A percentile compares a stretch with the other conserved stretches of the same genome.
These are phyloP conservation scores for Heliconius hortense DNA, from an alignment of 2,888 invertebrate genomes.

Conservation along the genomic window DNA sequence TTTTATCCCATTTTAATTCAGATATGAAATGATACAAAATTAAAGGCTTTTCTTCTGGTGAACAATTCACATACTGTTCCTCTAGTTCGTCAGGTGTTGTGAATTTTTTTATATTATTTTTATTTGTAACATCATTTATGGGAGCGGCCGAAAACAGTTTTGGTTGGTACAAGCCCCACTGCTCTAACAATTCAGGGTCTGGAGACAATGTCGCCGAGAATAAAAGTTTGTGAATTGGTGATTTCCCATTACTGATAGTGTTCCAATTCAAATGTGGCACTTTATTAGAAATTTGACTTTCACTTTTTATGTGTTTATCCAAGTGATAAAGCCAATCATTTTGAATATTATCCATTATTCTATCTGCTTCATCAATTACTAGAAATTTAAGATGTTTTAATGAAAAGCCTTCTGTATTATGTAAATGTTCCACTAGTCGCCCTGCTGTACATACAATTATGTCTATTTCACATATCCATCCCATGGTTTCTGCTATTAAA, in stretches of 20 bases:
- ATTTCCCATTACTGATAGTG: slow-evolving; percentile 68
- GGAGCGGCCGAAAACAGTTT: slow-evolving; percentile 91
- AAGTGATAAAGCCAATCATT: slow-evolving; percentile 95
- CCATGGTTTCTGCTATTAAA: slow-evolving; percentile 80
- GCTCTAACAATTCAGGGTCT: slow-evolving; percentile 96
- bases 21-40: slow-evolving; percentile 87
- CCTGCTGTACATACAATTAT: slow-evolving; percentile 97
- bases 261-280: slow-evolving; percentile 77
- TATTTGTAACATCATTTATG: slow-evolving; percentile 58
- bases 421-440: slow-evolving; percentile 94
- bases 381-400: slow-evolving; percentile 88
- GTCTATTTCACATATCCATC: slow-evolving; percentile 86
- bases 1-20: slow-evolving; percentile 85
- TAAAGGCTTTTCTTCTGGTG: slow-evolving; percentile 88
- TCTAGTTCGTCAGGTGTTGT: slow-evolving; percentile 90
- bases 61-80: slow-evolving; percentile 86
- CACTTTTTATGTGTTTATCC: slow-evolving; percentile 85
- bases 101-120: slow-evolving; percentile 85
- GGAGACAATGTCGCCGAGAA: slow-evolving; percentile 99
- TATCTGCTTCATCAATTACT: slow-evolving; percentile 98
- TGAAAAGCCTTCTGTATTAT: slow-evolving; percentile 89
- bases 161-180: slow-evolving; percentile 94
- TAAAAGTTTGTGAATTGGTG: slow-evolving; percentile 92
- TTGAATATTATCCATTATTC: slow-evolving; percentile 94
- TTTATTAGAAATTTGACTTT: slow-evolving; percentile 75